Percentiles rank a stretch among this genome's conserved stretches.
Evolutionary conservation across 1,140 invertebrate genomes (phyloP).

Genomic region (Rhizoglyphus robini): DNA sequence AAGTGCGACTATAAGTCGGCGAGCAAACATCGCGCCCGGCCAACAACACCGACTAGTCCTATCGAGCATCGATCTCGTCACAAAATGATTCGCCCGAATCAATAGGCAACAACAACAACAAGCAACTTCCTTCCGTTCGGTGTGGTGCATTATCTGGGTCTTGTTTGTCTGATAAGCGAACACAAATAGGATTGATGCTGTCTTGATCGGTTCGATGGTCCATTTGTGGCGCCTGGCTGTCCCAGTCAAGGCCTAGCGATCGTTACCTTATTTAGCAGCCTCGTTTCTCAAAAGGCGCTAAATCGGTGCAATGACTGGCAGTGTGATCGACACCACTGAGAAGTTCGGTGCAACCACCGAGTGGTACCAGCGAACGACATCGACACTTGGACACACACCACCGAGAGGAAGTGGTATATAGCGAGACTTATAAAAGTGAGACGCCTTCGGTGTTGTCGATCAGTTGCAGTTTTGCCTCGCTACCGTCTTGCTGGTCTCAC

Average conservation of each 20-base stretch:
- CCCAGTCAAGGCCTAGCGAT: too few relatives aligned
- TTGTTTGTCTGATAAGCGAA: conserved; percentile 1
- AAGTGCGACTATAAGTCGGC: too few relatives aligned
- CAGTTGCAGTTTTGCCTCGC: not conserved
- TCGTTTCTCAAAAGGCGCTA: too few relatives aligned
- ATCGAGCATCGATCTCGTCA: too few relatives aligned
- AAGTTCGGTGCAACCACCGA: too few relatives aligned
- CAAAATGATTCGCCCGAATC: not conserved
- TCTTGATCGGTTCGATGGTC: too few relatives aligned
- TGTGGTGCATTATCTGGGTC: not conserved
- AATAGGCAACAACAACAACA: not conserved
- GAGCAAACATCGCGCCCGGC: too few relatives aligned
- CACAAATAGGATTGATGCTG: not conserved
- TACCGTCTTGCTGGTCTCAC: not conserved
- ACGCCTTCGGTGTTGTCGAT: not conserved
- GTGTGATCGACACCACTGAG: too few relatives aligned
- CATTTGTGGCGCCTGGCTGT: too few relatives aligned
- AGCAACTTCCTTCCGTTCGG: conserved; percentile 1
- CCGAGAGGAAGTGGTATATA: not conserved
- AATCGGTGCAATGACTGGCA: too few relatives aligned
- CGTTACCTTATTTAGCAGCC: too few relatives aligned
- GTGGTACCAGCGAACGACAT: not conserved
- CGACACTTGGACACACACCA: not conserved
- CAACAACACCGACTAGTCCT: too few relatives aligned
- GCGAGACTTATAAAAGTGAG: not conserved